Conservation (phyloP, 2,113 vertebrate genomes). For the Gorilla gorilla region DNA sequence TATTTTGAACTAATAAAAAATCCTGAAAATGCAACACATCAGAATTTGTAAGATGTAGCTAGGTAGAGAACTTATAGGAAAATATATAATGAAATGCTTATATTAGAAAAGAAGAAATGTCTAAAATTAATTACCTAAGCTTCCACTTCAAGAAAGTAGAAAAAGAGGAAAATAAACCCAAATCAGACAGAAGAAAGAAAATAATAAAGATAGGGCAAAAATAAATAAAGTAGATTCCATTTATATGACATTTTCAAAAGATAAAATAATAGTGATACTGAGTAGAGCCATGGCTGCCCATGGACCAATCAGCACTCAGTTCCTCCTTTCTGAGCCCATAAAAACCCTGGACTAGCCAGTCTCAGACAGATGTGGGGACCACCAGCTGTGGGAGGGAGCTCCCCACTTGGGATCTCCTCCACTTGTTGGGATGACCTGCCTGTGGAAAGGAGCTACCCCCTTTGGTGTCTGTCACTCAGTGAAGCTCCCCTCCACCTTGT, state of each 20-base stretch:
- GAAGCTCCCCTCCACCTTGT: no score
- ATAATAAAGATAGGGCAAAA: background rate
- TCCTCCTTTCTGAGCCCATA: no score
- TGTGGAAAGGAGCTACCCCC: no score
- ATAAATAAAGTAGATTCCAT: background rate
- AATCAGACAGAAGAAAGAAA: background rate
- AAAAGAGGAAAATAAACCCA: background rate
- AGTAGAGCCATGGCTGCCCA: background rate
- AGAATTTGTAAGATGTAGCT: background rate
- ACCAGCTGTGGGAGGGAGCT: no score
- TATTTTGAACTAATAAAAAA: background rate
- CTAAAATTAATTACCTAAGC: background rate
- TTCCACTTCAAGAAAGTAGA: background rate
- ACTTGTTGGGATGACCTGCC: no score
- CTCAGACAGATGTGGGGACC: no score
- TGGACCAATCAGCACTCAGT: no score
- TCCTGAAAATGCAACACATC: background rate
- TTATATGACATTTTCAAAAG: background rate
- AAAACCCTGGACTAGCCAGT: no score
- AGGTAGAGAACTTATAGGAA: background rate
- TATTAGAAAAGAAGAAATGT: background rate
- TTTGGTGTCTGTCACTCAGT: no score
- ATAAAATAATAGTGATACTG: background rate
- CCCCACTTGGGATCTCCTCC: no score
- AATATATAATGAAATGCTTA: background rate